phyloP scores from a whole-genome alignment of 2,113 vertebrate genomes.

The Dicrurus megarhynchus region DNA sequence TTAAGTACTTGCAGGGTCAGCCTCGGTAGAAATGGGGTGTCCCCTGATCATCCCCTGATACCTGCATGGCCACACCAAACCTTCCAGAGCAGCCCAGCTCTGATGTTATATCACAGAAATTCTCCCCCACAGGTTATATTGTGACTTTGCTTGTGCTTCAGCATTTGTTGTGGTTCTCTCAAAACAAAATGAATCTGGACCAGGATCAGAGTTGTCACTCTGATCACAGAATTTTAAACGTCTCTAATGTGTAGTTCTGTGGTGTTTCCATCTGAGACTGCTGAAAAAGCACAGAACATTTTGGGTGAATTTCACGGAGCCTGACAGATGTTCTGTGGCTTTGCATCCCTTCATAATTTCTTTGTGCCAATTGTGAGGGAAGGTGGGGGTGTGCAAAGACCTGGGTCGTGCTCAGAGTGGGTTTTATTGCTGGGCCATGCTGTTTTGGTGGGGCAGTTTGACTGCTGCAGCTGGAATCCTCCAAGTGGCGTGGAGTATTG shows the following conservation, averaged over 20 bases:
- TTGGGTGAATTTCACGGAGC: rapidly evolving
- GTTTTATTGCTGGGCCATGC: not conserved
- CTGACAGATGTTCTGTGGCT: not conserved
- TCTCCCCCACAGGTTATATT: not conserved
- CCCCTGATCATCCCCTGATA: not conserved
- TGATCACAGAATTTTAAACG: not conserved
- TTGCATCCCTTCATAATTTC: not conserved
- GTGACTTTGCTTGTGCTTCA: not conserved
- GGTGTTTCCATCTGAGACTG: not conserved
- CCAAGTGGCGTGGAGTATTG: rapidly evolving
- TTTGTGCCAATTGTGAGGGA: rapidly evolving
- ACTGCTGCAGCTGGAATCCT: not conserved
- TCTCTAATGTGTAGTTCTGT: not conserved
- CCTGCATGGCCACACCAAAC: rapidly evolving
- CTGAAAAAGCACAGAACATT: not conserved
- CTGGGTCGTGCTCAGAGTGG: not conserved
- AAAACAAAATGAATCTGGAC: not conserved
- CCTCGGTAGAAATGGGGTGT: not conserved
- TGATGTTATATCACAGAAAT: not conserved
- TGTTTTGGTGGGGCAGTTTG: not conserved
- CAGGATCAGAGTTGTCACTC: not conserved
- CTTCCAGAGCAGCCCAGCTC: not conserved
- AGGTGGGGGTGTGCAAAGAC: not conserved
- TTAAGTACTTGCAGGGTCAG: not conserved
- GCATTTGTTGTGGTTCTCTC: not conserved